Conservation (phyloP, 2,888 invertebrate species). For the Cerceris rybyensis region DNA sequence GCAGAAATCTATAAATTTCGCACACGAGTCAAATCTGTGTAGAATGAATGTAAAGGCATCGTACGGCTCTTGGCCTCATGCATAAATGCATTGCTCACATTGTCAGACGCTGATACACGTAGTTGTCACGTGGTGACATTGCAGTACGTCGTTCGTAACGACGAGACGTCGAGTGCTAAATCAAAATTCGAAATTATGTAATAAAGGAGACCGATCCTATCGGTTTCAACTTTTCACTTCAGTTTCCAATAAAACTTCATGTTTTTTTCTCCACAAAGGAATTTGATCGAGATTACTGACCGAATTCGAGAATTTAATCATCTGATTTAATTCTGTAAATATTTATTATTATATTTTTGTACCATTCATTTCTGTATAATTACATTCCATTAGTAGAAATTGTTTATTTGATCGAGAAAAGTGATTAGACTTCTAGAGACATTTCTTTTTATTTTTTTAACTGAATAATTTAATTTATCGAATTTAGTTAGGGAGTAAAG, state of each 20-base stretch:
- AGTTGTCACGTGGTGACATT: slow-evolving; percentile 24
- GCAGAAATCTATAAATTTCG: slow-evolving; percentile 29
- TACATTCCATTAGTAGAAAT: no score
- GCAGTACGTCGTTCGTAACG: not conserved
- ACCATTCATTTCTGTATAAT: no score
- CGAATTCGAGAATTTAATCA: no score
- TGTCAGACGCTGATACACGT: slow-evolving; percentile 59
- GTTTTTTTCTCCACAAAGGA: not conserved
- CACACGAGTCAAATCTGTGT: slow-evolving; percentile 27
- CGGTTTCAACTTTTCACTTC: not conserved
- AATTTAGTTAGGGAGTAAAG: no score
- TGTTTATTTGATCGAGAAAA: no score
- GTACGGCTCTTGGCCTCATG: slow-evolving; percentile 50
- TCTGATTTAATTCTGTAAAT: no score
- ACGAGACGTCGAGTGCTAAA: not conserved
- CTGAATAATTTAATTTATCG: no score
- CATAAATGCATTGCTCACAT: slow-evolving; percentile 68
- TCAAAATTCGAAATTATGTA: not conserved
- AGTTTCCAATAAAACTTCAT: not conserved
- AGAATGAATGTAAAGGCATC: slow-evolving; percentile 46
- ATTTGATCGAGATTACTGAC: no score
- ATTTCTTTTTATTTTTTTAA: no score
- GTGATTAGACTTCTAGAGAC: no score
- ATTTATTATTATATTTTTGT: no score
- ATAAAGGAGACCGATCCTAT: not conserved